These are phyloP conservation scores for Petaurus breviceps DNA, from an alignment of 2,113 vertebrate genomes.

Conservation along the genomic window DNA sequence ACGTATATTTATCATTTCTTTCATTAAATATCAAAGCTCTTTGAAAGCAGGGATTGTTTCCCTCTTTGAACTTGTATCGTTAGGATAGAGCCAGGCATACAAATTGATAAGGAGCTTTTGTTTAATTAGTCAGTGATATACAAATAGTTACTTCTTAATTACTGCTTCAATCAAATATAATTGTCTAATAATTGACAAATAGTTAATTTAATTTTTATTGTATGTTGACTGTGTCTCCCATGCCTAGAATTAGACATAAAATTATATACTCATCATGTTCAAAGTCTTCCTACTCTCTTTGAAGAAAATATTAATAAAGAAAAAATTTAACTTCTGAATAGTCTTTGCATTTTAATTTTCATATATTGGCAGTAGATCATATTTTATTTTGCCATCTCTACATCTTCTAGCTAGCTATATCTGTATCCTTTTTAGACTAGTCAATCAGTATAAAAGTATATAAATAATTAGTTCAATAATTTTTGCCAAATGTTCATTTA, in stretches of 20 bases:
- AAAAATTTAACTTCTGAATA: not conserved
- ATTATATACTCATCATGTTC: not conserved
- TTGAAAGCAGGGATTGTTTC: not conserved
- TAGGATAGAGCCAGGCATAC: not conserved
- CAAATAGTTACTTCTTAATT: not conserved
- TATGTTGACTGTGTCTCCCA: not conserved
- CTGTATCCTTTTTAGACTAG: not conserved
- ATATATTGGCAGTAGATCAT: not conserved
- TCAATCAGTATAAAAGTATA: not conserved
- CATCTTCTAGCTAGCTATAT: not conserved
- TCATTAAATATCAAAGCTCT: not conserved
- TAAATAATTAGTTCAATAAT: not conserved
- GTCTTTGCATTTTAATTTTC: not conserved
- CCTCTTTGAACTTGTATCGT: not conserved
- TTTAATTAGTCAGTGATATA: not conserved
- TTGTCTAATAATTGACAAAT: not conserved
- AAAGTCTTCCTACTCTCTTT: not conserved
- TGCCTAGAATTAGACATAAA: not conserved
- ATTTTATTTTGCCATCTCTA: not conserved
- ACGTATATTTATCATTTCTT: not conserved
- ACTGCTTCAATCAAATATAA: not conserved
- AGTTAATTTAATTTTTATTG: not conserved
- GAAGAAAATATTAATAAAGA: not conserved
- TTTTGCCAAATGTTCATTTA: not conserved
- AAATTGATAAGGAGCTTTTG: not conserved